Evolutionary conservation across 2,888 invertebrate genomes (phyloP), one percentile per base, ranked within the genome.

Genomic region (Pyrrhia umbra): DNA sequence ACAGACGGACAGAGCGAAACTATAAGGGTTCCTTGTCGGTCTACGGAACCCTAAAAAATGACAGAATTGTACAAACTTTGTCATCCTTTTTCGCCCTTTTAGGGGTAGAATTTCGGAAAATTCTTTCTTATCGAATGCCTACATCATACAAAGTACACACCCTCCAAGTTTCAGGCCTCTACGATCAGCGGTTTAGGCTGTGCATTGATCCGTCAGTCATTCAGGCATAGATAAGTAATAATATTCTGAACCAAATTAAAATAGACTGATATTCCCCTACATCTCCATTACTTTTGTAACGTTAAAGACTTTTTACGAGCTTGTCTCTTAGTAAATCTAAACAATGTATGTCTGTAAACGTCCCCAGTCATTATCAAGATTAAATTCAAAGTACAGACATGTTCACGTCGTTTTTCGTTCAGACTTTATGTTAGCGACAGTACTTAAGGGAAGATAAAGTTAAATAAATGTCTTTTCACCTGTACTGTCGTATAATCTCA

Each of bases 281-380:
- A 27, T 34, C 27, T 16, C 42, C 46, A 51, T 67, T 37, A 51
- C 30, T 64, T n/a, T 8, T 10, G 18, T 16, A 15, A 30, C 46
- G 52, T 72, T 52, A 65, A 10, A 72, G 18, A n/a, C 23, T 9
- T 60, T 61, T 75, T 75, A 75, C 69, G 75, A 68, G 4, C 18
- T 21, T n/a, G 15, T 39, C 37, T 45, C 40, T 69, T 52, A 47
- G 43, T 61, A 51, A 68, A 50, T 46, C 37, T 23, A 30, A 54
- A 61, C 25, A 52, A 61, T 37, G 52, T 57, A 45, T 49, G 37
- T 54, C 49, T 2, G n/a, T 27, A 52, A 68, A 75, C 23, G 43
- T 45, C 30, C 5, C 30, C 3, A 68, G 69, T 68, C 56, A 62
- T 57, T 71, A 68, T 39, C 69, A 40, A 71, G 75, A 71, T 68